Evolutionary conservation across 2,113 vertebrate species (phyloP).

Genomic region (Gymnogyps californianus): DNA sequence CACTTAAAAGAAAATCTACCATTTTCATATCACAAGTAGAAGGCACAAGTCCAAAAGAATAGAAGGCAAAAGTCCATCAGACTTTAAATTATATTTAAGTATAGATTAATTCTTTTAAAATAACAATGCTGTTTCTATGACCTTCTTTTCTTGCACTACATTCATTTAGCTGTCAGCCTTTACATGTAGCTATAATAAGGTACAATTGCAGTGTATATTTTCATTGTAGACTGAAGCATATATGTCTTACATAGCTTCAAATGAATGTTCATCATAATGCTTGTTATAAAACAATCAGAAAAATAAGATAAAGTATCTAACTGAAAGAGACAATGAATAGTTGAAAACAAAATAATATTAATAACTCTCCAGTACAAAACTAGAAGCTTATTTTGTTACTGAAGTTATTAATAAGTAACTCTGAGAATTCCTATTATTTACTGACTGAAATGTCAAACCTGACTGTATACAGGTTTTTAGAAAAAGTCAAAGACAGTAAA

Average conservation of each 20-base stretch:
- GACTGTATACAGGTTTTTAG: background rate
- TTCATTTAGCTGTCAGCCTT: background rate
- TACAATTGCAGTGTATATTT: background rate
- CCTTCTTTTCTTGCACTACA: background rate
- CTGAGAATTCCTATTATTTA: background rate
- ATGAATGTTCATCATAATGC: background rate
- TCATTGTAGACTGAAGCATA: background rate
- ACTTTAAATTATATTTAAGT: conserved; percentile 53
- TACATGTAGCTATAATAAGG: background rate
- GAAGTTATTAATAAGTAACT: background rate
- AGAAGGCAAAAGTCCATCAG: background rate
- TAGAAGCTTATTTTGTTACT: background rate
- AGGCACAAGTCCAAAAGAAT: background rate
- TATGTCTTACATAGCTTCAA: background rate
- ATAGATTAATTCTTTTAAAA: conserved; percentile 10
- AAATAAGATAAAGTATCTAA: background rate
- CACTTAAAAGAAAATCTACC: conserved; percentile 25
- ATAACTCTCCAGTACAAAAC: background rate
- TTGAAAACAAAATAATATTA: background rate
- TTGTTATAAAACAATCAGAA: background rate
- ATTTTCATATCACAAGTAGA: conserved; percentile 18
- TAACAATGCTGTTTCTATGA: background rate
- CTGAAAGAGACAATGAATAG: background rate
- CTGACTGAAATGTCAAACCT: background rate
- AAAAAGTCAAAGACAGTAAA: background rate